Evolutionary conservation across 1,140 invertebrate species (phyloP).

Genomic region (Drosophila teissieri): DNA sequence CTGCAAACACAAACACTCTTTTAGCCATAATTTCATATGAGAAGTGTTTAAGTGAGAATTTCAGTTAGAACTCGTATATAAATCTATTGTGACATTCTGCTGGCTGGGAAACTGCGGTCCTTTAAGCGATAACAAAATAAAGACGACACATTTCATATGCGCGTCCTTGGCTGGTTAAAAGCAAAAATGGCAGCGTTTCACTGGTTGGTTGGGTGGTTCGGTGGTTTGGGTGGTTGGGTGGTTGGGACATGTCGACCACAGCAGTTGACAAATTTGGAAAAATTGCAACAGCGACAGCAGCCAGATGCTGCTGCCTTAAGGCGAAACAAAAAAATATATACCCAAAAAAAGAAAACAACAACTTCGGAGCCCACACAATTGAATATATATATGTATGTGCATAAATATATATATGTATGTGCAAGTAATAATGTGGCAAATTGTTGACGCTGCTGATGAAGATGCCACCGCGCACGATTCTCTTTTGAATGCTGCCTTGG

Average conservation of each 20-base stretch:
- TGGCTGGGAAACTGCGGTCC: neutral
- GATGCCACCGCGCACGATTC: slow-evolving; percentile 27
- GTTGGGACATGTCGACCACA: slow-evolving; percentile 30
- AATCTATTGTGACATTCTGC: too few relatives aligned
- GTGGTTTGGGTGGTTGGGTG: neutral
- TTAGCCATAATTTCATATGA: too few relatives aligned
- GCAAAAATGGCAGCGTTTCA: neutral
- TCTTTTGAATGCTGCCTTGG: slow-evolving; percentile 10
- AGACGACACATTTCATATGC: slow-evolving; percentile 69
- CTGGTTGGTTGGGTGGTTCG: neutral
- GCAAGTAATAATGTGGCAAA: slow-evolving; percentile 39
- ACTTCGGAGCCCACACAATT: slow-evolving; percentile 15
- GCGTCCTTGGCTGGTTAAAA: slow-evolving; percentile 41
- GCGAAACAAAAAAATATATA: slow-evolving; percentile 19
- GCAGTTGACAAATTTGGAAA: slow-evolving; percentile 76
- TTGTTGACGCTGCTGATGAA: slow-evolving; percentile 40
- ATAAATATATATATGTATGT: neutral
- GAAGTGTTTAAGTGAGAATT: too few relatives aligned
- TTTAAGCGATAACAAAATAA: slow-evolving; percentile 31
- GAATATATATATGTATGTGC: slow-evolving; percentile 8
- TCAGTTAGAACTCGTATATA: too few relatives aligned
- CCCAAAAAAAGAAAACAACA: slow-evolving; percentile 1
- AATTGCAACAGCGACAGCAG: slow-evolving; percentile 64
- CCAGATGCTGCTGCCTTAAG: slow-evolving; percentile 41
- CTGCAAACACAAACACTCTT: too few relatives aligned